phyloP scores from a whole-genome alignment of 2,797 vertebrate genomes.

The Brachymystax lenok region DNA sequence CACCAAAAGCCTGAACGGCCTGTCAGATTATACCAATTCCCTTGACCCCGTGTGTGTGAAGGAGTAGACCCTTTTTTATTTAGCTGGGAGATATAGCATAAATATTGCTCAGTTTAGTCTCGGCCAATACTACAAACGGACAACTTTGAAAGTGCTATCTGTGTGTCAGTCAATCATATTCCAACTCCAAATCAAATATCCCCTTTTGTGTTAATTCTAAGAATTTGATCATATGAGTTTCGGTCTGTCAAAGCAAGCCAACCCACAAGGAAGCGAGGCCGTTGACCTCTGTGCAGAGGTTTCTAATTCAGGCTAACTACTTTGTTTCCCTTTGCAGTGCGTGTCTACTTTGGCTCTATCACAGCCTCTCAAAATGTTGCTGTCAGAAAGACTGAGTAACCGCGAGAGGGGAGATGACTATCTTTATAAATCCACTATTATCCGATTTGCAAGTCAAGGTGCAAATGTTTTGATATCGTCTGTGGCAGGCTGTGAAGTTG shows the following conservation, averaged over 20 bases:
- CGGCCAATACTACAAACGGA: constrained; percentile 56
- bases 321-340: constrained; percentile 46
- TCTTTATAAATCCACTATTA: constrained; percentile 59
- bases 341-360: constrained; percentile 32
- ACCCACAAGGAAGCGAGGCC: constrained; percentile 5
- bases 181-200: constrained; percentile 38
- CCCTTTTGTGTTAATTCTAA: constrained; percentile 61
- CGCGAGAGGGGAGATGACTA: constrained; percentile 49
- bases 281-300: constrained; percentile 9
- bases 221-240: constrained; percentile 45
- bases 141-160: constrained; percentile 42
- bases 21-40: constrained; percentile 62
- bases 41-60: constrained; percentile 62
- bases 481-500: constrained; percentile 34
- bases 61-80: constrained; percentile 15
- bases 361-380: constrained; percentile 38
- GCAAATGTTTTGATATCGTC: constrained; percentile 56
- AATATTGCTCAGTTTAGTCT: constrained; percentile 58
- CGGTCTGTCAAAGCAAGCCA: constrained; percentile 46
- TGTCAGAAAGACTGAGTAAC: constrained; percentile 48
- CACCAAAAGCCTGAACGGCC: constrained; percentile 43
- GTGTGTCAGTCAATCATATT: constrained; percentile 44
- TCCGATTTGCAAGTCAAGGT: constrained; percentile 56
- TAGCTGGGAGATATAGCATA: constrained; percentile 8
- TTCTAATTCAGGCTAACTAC: constrained; percentile 51